phyloP scores from a whole-genome alignment of 2,888 invertebrate genomes.

The Polydesmus complanatus region DNA sequence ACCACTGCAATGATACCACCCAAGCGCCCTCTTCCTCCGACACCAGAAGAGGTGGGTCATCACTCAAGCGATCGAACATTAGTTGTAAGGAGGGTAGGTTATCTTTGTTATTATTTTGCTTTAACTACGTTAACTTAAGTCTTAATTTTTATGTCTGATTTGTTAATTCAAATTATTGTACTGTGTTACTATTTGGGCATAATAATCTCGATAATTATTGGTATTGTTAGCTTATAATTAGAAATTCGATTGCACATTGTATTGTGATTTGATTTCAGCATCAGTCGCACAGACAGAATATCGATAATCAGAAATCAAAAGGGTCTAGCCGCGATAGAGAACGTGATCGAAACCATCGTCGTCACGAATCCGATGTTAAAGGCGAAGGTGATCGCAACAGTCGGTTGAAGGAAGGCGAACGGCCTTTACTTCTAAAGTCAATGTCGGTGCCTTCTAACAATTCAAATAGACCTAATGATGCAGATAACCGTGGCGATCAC shows the following conservation, averaged over 20 bases:
- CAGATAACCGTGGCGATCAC: not conserved
- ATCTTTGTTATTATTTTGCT: not conserved
- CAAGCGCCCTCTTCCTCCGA: conserved; percentile 18
- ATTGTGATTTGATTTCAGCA: conserved; percentile 14
- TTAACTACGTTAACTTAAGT: too few relatives aligned
- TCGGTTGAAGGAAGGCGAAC: conserved; percentile 9
- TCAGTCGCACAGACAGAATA: conserved; percentile 10
- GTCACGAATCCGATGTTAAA: not conserved
- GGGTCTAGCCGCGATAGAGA: conserved; percentile 7
- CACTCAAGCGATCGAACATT: conserved; percentile 17
- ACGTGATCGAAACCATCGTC: not conserved
- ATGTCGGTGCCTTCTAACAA: conserved; percentile 12
- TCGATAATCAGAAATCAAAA: conserved; percentile 2
- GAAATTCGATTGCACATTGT: not conserved
- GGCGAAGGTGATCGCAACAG: conserved; percentile 9
- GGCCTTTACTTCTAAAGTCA: conserved; percentile 12
- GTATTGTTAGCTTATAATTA: not conserved
- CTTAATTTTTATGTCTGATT: too few relatives aligned
- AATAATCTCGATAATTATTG: too few relatives aligned
- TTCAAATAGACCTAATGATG: not conserved
- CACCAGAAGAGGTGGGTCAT: conserved; percentile 16
- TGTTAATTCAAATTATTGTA: too few relatives aligned
- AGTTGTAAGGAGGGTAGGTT: conserved; percentile 17
- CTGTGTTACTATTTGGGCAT: too few relatives aligned
- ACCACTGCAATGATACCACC: conserved; percentile 13